phyloP scores from a whole-genome alignment of 2,113 vertebrate genomes.

The Cebus imitator region DNA sequence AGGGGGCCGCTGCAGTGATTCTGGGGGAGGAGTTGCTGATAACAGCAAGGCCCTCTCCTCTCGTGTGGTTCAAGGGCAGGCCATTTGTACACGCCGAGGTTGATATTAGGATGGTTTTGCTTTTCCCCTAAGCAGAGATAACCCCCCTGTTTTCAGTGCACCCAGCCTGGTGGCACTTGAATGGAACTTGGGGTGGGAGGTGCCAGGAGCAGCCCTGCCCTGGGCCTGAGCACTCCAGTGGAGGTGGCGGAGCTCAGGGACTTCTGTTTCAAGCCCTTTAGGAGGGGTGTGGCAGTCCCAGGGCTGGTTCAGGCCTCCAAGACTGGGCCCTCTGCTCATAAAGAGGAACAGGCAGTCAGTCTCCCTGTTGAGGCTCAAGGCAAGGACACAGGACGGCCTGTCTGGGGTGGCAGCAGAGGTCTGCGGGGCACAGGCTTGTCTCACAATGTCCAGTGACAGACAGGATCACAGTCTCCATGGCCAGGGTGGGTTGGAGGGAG shows the following conservation, averaged over 20 bases:
- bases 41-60: background rate
- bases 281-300: background rate
- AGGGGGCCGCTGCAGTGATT: accelerated
- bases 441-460: background rate
- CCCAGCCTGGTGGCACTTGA: background rate
- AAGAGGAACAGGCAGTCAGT: too few species aligned
- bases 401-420: background rate
- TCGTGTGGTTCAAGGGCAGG: too few species aligned
- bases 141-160: background rate
- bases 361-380: background rate
- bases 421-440: background rate
- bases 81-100: background rate
- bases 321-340: background rate
- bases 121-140: background rate
- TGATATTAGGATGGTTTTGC: background rate
- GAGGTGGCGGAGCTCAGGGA: background rate
- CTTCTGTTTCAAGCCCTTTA: background rate
- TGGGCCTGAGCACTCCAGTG: background rate
- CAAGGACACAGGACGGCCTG: background rate
- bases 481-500: accelerated
- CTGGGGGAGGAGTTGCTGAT: accelerated
- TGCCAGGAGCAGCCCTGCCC: background rate
- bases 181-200: background rate
- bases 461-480: background rate
- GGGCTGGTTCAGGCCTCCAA: too few species aligned